Percentiles rank a stretch among this genome's conserved stretches.
phyloP scores from a whole-genome alignment of 2,888 invertebrate species.

The Metalampra italica region DNA sequence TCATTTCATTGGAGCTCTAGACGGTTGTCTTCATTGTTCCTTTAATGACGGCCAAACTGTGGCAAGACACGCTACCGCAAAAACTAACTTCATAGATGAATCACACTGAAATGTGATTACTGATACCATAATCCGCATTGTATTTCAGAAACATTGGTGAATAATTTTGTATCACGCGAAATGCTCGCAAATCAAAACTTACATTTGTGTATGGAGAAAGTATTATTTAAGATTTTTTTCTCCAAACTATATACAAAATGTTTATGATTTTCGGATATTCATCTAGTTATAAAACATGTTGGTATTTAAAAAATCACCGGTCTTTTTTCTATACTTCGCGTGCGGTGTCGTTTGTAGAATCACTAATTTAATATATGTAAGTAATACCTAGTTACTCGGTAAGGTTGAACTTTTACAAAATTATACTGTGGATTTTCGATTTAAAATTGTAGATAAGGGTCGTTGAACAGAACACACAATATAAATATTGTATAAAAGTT shows the following conservation, averaged over 20 bases:
- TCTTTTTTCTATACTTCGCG: too few species aligned
- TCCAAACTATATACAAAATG: too few species aligned
- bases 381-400: too few species aligned
- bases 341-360: too few species aligned
- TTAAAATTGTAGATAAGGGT: conserved; percentile 28
- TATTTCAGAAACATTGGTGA: not conserved
- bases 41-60: not conserved
- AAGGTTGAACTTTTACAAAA: too few species aligned
- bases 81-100: not conserved
- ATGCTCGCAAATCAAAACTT: not conserved
- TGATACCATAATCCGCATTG: not conserved
- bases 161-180: not conserved
- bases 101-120: not conserved
- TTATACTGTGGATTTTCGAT: conserved; percentile 1
- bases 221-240: too few species aligned
- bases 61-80: not conserved
- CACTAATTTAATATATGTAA: too few species aligned
- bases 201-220: too few species aligned
- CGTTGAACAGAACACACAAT: not conserved
- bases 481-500: conserved; percentile 26
- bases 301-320: too few species aligned
- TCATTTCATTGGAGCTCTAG: too few species aligned
- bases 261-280: too few species aligned
- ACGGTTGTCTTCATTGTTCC: not conserved
- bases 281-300: too few species aligned